Base-by-base conservation (phyloP, 35 echinoderm and acorn worm species). In the Patiria miniata region DNA sequence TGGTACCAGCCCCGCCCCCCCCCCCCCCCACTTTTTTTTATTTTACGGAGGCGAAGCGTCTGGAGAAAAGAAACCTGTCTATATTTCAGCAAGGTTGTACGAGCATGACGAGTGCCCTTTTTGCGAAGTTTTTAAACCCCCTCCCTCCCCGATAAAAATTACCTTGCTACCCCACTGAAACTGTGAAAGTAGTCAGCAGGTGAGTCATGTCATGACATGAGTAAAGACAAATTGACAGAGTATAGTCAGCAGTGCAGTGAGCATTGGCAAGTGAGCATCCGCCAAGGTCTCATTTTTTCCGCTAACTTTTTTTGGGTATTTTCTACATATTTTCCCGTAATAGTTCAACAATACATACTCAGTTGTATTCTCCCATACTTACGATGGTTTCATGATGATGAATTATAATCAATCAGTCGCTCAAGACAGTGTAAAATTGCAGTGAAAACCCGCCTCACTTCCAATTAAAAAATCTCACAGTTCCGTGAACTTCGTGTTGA, bases 351-450 rank as follows among this genome's bases (percentile, higher is more conserved):
- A 12, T 12, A 47, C 12, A 47, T 12, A 47, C 42, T 47, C 12
- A 6, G 12, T 6, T 47, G n/a, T 47, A 6, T 73, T 12, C 34
- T 6, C 29, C 19, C 14, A 36, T 73, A 73, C 65, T 73, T 16
- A 73, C 65, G 65, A 32, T 73, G 65, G 65, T 73, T 73, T 73
- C 65, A 73, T 73, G 65, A n/a, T 73, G 10, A 36, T 8, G 21
- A 32, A 73, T 30, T 36, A 14, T 4, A 73, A 23, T 73, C 65
- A 30, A 73, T 73, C 42, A 47, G 42, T 73, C 26, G 10, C 34
- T 14, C 8, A 73, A 73, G 34, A 10, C 10, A 23, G 26, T 73
- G 65, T 73, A 73, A 73, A 28, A 32, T 15, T 73, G 26, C 10
- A 26, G 26, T 73, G 14, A 14, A 30, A 73, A 73, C 21, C 19